Evolutionary conservation across 1,140 invertebrate species (phyloP).

Genomic region (Lanistes nyassanus): DNA sequence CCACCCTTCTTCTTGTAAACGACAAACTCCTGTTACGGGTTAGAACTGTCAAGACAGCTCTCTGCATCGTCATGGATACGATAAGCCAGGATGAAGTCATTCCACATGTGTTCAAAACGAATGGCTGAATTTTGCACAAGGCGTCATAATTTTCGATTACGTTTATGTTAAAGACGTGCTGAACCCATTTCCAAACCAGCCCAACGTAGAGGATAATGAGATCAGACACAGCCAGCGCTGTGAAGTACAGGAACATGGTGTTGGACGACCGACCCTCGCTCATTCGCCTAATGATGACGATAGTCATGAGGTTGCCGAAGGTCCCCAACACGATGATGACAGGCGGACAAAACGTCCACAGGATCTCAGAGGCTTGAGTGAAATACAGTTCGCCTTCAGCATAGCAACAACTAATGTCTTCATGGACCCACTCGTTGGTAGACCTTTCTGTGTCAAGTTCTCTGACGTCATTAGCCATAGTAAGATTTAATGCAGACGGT

Average conservation of each 20-base stretch:
- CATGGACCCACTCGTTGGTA: too few species aligned
- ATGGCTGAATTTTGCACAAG: slow-evolving; percentile 40
- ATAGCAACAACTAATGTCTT: too few species aligned
- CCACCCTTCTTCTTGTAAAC: slow-evolving; percentile 13
- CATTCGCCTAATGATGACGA: slow-evolving; percentile 25
- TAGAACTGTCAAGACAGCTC: slow-evolving; percentile 39
- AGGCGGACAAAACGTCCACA: slow-evolving; percentile 21
- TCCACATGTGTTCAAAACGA: slow-evolving; percentile 28
- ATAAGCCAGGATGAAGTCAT: slow-evolving; percentile 46
- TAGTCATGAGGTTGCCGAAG: slow-evolving; percentile 31
- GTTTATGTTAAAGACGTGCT: slow-evolving; percentile 33
- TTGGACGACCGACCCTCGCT: neutral
- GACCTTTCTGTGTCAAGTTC: too few species aligned
- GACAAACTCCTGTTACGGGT: slow-evolving; percentile 36
- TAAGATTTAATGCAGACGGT: too few species aligned
- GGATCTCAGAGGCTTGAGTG: neutral
- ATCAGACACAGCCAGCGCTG: slow-evolving; percentile 40
- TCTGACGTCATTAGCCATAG: too few species aligned
- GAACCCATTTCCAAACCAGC: slow-evolving; percentile 41
- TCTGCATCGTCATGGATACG: slow-evolving; percentile 45
- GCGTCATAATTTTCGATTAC: slow-evolving; percentile 25
- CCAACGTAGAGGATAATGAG: slow-evolving; percentile 41
- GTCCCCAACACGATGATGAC: slow-evolving; percentile 32
- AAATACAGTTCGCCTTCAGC: neutral
- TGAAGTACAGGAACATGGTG: slow-evolving; percentile 12